A percentile compares a stretch with the other conserved stretches of the same genome.
Conservation (phyloP, 2,113 vertebrate genomes). For the Megaceryle torquata region DNA sequence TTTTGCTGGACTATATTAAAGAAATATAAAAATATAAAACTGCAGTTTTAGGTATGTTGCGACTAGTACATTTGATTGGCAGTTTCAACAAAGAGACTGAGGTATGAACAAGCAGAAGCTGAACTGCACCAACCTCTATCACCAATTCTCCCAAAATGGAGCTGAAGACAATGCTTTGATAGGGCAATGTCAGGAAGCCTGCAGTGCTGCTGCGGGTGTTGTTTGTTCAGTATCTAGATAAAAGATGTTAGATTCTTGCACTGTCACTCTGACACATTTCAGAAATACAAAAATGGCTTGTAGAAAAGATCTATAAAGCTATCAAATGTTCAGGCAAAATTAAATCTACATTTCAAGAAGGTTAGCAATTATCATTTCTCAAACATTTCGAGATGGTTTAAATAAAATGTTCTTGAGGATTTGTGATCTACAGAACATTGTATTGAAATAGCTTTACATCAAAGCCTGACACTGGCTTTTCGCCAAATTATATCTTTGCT, state of each 20-base stretch:
- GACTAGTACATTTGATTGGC: background rate
- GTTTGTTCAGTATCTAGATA: background rate
- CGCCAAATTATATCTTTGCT: slow-evolving; percentile 8
- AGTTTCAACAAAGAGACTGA: background rate
- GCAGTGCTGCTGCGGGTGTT: background rate
- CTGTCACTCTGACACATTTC: background rate
- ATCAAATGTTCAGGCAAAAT: slow-evolving; percentile 10
- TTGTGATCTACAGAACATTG: background rate
- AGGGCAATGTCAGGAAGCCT: background rate
- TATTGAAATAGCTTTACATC: background rate
- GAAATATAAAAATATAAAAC: background rate
- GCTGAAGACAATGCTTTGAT: background rate
- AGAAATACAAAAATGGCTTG: background rate
- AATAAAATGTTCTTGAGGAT: slow-evolving; percentile 5
- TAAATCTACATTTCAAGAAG: slow-evolving; percentile 28
- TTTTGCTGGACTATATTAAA: background rate
- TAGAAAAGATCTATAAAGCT: background rate
- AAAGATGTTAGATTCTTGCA: background rate
- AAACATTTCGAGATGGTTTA: background rate
- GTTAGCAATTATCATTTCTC: slow-evolving; percentile 29
- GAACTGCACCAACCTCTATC: background rate
- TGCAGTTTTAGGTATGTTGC: background rate
- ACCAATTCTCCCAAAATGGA: background rate
- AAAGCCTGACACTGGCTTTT: background rate
- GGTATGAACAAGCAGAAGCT: background rate